Conservation (phyloP, 1,140 invertebrate species). For the Drosophila aff. region DNA sequence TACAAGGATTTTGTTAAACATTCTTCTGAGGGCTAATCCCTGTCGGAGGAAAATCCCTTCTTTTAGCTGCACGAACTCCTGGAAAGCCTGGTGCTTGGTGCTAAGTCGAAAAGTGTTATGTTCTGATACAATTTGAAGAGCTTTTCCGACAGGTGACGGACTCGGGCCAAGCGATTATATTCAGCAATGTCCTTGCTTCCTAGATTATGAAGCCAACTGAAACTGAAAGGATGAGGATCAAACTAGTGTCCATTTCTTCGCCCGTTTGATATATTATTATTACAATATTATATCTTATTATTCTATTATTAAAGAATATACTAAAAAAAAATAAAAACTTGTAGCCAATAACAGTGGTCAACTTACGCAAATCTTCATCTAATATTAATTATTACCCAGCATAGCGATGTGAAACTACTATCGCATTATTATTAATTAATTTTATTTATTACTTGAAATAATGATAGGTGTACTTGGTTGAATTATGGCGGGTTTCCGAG, state of each 20-base stretch:
- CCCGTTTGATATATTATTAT: too few species aligned
- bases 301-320: too few species aligned
- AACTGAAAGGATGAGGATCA: background rate
- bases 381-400: background rate
- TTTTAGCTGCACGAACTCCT: too few species aligned
- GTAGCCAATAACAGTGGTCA: background rate
- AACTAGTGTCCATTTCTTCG: too few species aligned
- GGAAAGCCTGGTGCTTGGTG: background rate
- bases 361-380: background rate
- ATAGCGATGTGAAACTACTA: background rate
- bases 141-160: constrained; percentile 21
- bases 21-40: too few species aligned
- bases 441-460: background rate
- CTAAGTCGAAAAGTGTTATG: constrained; percentile 29
- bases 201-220: background rate
- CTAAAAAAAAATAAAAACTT: background rate
- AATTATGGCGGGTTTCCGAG: background rate
- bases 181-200: constrained; percentile 5
- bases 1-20: too few species aligned
- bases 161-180: constrained; percentile 18
- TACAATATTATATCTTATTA: too few species aligned
- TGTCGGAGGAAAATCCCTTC: too few species aligned
- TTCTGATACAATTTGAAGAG: constrained; percentile 34
- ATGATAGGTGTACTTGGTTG: background rate
- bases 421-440: constrained; percentile 1